phyloP scores from a whole-genome alignment of 2,888 invertebrate species.

The Acrocyrtus sp. region DNA sequence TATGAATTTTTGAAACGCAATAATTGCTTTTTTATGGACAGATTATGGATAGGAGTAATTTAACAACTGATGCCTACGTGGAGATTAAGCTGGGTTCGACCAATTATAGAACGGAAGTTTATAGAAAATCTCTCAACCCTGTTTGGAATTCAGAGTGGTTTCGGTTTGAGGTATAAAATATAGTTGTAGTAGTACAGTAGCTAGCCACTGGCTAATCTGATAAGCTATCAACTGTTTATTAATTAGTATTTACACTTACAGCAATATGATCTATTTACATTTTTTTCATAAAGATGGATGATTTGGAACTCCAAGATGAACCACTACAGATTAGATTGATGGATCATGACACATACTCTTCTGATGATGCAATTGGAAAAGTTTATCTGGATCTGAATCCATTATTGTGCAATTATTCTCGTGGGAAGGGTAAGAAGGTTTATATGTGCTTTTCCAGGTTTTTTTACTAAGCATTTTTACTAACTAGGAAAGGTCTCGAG shows the following conservation, averaged over 20 bases:
- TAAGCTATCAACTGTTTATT: no score
- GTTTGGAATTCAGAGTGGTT: conserved; percentile 99
- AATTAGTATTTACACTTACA: not conserved
- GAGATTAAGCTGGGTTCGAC: conserved; percentile 94
- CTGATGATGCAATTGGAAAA: conserved; percentile 98
- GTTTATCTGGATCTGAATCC: conserved; percentile 95
- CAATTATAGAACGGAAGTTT: conserved; percentile 96
- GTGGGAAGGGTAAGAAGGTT: conserved; percentile 62
- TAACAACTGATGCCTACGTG: conserved; percentile 97
- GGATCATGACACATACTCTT: conserved; percentile 98
- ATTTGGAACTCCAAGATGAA: conserved; percentile 97
- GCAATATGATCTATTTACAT: not conserved
- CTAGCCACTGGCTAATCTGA: no score
- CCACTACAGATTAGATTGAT: conserved; percentile 93
- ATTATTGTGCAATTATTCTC: conserved; percentile 71
- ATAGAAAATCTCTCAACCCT: conserved; percentile 92
- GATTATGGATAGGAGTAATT: conserved; percentile 96
- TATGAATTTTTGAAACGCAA: not conserved
- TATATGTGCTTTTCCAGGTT: not conserved
- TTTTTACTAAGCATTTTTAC: not conserved
- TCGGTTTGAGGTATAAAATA: conserved; percentile 85
- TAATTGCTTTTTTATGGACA: conserved; percentile 68
- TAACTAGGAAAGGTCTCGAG: not conserved
- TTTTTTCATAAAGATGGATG: conserved; percentile 81
- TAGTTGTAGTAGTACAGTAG: not conserved